phyloP scores from a whole-genome alignment of 2,797 vertebrate species.

The Onychomys leucogaster region DNA sequence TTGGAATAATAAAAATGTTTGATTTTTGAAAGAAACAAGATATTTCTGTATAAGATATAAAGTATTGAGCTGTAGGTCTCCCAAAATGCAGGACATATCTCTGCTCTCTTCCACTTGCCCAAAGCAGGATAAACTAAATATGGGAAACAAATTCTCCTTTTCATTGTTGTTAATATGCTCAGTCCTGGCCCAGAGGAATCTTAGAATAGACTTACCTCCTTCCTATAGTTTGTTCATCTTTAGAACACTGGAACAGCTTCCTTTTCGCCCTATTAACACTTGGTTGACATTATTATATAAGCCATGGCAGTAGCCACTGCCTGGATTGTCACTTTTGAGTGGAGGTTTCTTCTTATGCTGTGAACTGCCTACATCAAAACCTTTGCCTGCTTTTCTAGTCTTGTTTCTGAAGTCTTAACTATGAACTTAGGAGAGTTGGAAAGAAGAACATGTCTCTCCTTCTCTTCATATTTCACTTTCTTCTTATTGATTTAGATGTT shows the following conservation, averaged over 20 bases:
- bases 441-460: not conserved
- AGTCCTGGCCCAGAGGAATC: not conserved
- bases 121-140: not conserved
- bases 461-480: not conserved
- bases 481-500: not conserved
- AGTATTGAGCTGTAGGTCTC: not conserved
- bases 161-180: not conserved
- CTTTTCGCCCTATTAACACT: not conserved
- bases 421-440: not conserved
- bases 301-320: not conserved
- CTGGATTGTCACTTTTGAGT: not conserved
- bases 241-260: not conserved
- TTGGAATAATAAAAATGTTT: slow-evolving; percentile 25
- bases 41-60: not conserved
- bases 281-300: not conserved
- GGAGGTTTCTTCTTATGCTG: not conserved
- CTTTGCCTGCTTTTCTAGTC: not conserved
- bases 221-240: not conserved
- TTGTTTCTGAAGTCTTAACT: not conserved
- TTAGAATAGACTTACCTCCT: not conserved
- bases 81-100: not conserved
- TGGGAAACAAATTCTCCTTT: not conserved
- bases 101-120: not conserved
- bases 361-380: not conserved
- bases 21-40: not conserved